Evolutionary conservation across 2,888 invertebrate genomes (phyloP).

Genomic region (Melanotus villosus): DNA sequence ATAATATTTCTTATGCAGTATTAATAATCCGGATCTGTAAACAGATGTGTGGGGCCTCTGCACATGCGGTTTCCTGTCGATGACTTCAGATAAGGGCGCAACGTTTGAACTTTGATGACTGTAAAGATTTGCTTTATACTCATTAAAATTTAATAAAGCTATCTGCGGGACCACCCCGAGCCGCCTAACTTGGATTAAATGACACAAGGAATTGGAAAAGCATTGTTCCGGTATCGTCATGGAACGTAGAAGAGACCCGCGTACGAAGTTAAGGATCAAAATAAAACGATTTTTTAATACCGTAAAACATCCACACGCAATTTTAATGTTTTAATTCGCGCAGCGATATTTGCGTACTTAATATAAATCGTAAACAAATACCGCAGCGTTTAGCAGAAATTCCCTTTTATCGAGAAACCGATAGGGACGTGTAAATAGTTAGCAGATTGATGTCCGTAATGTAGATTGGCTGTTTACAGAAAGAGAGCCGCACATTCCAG

Average conservation of each 20-base stretch:
- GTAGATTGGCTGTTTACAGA: slow-evolving; percentile 51
- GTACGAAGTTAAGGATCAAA: too few relatives aligned
- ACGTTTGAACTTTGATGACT: slow-evolving; percentile 57
- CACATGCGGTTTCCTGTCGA: slow-evolving; percentile 58
- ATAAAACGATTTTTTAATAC: too few relatives aligned
- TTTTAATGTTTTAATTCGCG: slow-evolving; percentile 31
- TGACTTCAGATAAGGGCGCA: slow-evolving; percentile 58
- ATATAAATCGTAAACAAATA: slow-evolving; percentile 35
- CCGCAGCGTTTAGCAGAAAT: slow-evolving; percentile 35
- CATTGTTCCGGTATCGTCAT: slow-evolving; percentile 4
- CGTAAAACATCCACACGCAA: background rate
- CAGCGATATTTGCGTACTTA: slow-evolving; percentile 15
- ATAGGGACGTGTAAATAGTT: slow-evolving; percentile 50
- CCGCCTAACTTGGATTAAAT: background rate
- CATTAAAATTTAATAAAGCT: slow-evolving; percentile 48
- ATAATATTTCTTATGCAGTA: slow-evolving; percentile 54
- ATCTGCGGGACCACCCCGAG: slow-evolving; percentile 22
- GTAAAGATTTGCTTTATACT: slow-evolving; percentile 44
- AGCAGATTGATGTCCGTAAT: slow-evolving; percentile 52
- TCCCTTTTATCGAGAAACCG: slow-evolving; percentile 38
- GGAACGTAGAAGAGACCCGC: background rate
- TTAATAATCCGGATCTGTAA: slow-evolving; percentile 61
- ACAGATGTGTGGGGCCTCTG: slow-evolving; percentile 59
- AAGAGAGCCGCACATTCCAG: slow-evolving; percentile 56
- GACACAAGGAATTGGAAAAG: slow-evolving; percentile 13